Conservation (phyloP, 2,797 vertebrate genomes). For the Xenentodon cancila region DNA sequence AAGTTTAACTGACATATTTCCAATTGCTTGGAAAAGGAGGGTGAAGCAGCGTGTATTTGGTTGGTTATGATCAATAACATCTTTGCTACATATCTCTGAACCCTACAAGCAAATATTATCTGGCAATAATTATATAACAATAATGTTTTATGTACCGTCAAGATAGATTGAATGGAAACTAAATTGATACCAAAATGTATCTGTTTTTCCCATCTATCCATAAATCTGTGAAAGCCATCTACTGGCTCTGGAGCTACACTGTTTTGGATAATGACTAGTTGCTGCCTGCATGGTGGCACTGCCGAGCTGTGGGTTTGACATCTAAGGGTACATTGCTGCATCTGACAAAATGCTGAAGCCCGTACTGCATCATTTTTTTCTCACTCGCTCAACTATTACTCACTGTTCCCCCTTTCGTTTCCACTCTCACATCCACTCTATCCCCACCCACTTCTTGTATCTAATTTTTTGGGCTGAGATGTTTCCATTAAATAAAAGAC, state of each 20-base stretch:
- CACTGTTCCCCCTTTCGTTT: neutral
- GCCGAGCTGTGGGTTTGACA: slow-evolving; percentile 45
- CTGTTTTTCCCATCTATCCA: neutral
- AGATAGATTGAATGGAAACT: too few species aligned
- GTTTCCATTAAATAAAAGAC: neutral
- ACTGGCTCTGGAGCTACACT: slow-evolving; percentile 10
- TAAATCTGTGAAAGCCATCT: neutral
- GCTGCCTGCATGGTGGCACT: slow-evolving; percentile 29
- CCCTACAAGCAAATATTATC: too few species aligned
- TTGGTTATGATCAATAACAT: too few species aligned
- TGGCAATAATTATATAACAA: too few species aligned
- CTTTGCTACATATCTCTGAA: too few species aligned
- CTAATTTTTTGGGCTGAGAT: neutral
- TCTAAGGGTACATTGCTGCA: slow-evolving; percentile 67
- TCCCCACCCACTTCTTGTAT: slow-evolving; percentile 16
- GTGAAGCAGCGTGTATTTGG: too few species aligned
- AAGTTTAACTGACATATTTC: too few species aligned
- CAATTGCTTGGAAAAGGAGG: too few species aligned
- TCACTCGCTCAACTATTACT: slow-evolving; percentile 17
- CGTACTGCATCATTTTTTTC: slow-evolving; percentile 58
- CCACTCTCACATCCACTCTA: slow-evolving; percentile 33
- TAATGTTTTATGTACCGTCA: too few species aligned
- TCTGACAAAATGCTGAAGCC: slow-evolving; percentile 56
- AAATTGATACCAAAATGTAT: too few species aligned
- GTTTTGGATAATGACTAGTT: slow-evolving; percentile 9